phyloP scores from a whole-genome alignment of 35 echinoderm and acorn worm genomes.

The Ophiothrix spiculata region DNA sequence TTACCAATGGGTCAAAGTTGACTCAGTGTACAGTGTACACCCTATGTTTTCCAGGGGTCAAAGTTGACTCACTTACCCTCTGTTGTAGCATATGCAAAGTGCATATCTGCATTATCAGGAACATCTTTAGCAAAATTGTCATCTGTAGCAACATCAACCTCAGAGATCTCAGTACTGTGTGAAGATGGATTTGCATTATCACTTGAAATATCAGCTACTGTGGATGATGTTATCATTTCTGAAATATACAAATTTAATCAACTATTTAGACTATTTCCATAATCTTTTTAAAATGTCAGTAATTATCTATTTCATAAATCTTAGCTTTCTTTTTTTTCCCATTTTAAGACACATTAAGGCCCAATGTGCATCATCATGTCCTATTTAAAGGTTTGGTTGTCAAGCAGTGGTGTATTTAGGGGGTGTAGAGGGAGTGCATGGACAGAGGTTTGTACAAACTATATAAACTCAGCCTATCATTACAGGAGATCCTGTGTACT shows the following conservation, averaged over 20 bases:
- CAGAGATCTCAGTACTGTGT: background rate
- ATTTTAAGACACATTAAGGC: background rate
- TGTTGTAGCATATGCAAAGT: constrained; percentile 26
- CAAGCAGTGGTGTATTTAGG: background rate
- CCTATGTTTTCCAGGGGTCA: too few relatives aligned
- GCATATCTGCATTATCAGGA: constrained; percentile 28
- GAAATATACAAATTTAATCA: background rate
- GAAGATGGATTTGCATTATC: background rate
- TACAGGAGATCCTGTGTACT: too few relatives aligned
- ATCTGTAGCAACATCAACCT: background rate
- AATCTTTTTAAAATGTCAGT: background rate
- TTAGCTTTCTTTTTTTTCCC: background rate
- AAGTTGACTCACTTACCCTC: too few relatives aligned
- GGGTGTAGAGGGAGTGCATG: too few relatives aligned
- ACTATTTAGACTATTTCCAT: background rate
- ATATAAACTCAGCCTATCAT: too few relatives aligned
- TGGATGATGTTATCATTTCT: background rate
- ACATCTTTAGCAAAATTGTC: constrained; percentile 22
- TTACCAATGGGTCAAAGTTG: too few relatives aligned
- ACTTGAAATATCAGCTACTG: background rate
- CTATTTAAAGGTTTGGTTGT: background rate
- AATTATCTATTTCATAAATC: background rate
- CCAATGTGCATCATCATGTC: too few relatives aligned
- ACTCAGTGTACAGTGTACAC: too few relatives aligned
- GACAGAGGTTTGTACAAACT: too few relatives aligned